These are phyloP conservation scores for Geothlypis trichas DNA, from an alignment of 2,113 vertebrate genomes.

Conservation along the genomic window DNA sequence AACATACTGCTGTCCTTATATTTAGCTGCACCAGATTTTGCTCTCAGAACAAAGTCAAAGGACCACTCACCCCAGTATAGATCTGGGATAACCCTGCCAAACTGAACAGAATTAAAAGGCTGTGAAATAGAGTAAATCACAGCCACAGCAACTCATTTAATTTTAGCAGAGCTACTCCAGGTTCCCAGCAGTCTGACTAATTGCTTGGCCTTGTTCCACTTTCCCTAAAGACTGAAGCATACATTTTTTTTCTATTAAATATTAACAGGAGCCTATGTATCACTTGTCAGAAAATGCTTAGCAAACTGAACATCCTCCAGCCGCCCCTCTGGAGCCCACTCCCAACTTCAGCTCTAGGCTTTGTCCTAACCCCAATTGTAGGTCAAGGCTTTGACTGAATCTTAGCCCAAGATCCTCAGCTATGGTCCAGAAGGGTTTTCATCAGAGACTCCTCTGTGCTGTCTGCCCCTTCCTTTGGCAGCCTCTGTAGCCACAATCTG, in stretches of 20 bases:
- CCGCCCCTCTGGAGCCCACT: background rate
- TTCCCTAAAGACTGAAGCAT: slow-evolving; percentile 2
- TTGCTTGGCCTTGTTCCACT: slow-evolving; percentile 37
- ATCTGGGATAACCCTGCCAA: slow-evolving; percentile 29
- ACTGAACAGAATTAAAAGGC: slow-evolving; percentile 23
- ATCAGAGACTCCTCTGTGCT: background rate
- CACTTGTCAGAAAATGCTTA: background rate
- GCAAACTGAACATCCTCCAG: background rate
- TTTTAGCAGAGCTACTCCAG: slow-evolving; percentile 3
- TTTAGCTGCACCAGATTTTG: background rate
- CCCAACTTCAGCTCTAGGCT: background rate
- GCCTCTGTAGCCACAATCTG: background rate
- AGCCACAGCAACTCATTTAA: slow-evolving; percentile 12
- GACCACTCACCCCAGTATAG: background rate
- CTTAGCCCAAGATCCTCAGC: background rate
- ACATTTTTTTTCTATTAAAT: background rate
- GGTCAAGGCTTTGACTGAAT: background rate
- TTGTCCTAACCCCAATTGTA: background rate
- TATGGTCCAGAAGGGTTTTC: background rate
- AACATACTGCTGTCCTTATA: background rate
- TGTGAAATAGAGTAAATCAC: slow-evolving; percentile 40
- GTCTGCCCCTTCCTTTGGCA: background rate
- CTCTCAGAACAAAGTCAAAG: background rate
- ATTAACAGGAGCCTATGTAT: background rate
- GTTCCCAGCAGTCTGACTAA: slow-evolving; percentile 43